Base-by-base conservation (phyloP, 1,140 invertebrate species). In the Calosoma granatense region DNA sequence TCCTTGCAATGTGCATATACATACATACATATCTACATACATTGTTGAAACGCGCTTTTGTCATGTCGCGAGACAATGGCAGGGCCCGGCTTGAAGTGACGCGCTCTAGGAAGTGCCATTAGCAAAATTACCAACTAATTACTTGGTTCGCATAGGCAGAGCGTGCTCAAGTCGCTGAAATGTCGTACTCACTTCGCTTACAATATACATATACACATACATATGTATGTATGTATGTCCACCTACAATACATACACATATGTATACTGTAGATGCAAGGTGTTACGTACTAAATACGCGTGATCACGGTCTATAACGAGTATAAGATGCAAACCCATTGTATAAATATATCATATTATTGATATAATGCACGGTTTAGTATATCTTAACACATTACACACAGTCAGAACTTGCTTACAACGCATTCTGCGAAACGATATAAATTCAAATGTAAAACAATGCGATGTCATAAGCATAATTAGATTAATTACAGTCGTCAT, bases 51-150 rank as follows among this genome's bases (percentile, higher is more conserved):
- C 41, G 9, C 41, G 41, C 41, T 47, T 47, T 47, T 47, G 41
- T 47, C 41, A 47, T 47, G 41, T 11, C 17, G 41, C 15, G 17
- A 47, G 15, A 47, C 41, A 47, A 47, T 47, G 41, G 41, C 41
- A 47, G 41, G 17, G 17, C 41, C 41, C 41, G 41, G 41, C 41
- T 47, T 47, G 41, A 47, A 47, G 41, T 47, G 41, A 47, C 41
- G 17, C 17, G 41, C 41, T 47, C 41, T 47, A 47, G 41, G 41
- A 47, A 47, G 41, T 47, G 17, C 41, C 41, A 47, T 47, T 47
- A 47, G 41, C 41, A 47, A 47, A 47, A 47, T 47, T 47, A 47
- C 41, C 41, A 47, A 47, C 41, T 47, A 47, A 47, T 47, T 47
- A 47, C 41, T 47, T 17, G 41, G 41, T 47, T 47, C 41, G 41